These are phyloP conservation scores for Corella eumyota DNA, from an alignment of 23 tunicate species.

Conservation along the genomic window DNA sequence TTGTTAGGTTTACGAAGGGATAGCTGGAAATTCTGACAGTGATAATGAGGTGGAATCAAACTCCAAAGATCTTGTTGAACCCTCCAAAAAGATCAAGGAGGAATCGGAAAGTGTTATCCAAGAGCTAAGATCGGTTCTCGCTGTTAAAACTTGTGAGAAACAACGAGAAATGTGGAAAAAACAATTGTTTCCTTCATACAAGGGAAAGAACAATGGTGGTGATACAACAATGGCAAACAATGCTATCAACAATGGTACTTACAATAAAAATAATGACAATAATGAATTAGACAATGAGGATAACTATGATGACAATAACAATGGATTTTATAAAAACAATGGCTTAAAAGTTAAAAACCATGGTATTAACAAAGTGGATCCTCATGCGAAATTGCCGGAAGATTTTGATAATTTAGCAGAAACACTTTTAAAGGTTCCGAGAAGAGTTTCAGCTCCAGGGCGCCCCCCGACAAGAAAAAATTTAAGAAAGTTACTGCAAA, in stretches of 20 bases:
- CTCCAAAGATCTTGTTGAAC: background rate
- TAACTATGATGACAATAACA: too few species aligned
- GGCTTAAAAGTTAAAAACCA: too few species aligned
- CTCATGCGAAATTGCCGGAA: too few species aligned
- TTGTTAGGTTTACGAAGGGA: constrained; percentile 32
- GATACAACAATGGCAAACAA: too few species aligned
- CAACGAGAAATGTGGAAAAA: constrained; percentile 64
- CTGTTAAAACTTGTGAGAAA: constrained; percentile 41
- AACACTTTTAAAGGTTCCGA: too few species aligned
- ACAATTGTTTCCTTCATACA: constrained; percentile 68
- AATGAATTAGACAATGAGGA: too few species aligned
- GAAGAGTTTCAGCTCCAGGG: constrained; percentile 4
- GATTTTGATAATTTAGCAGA: too few species aligned
- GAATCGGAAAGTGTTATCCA: constrained; percentile 45
- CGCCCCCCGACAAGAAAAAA: constrained; percentile 3
- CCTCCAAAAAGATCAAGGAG: constrained; percentile 7
- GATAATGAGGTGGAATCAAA: background rate
- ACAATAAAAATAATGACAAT: too few species aligned
- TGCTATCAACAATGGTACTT: too few species aligned
- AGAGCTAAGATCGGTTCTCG: constrained; percentile 73
- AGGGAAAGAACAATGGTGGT: constrained; percentile 23
- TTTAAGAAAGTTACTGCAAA: too few species aligned
- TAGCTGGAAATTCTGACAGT: constrained; percentile 1
- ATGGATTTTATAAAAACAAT: too few species aligned
- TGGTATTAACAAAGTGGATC: too few species aligned